A percentile compares a stretch with the other conserved stretches of the same genome.
These are phyloP conservation scores for Aspidiotus destructor DNA, from an alignment of 2,888 invertebrate species.

Conservation along the genomic window DNA sequence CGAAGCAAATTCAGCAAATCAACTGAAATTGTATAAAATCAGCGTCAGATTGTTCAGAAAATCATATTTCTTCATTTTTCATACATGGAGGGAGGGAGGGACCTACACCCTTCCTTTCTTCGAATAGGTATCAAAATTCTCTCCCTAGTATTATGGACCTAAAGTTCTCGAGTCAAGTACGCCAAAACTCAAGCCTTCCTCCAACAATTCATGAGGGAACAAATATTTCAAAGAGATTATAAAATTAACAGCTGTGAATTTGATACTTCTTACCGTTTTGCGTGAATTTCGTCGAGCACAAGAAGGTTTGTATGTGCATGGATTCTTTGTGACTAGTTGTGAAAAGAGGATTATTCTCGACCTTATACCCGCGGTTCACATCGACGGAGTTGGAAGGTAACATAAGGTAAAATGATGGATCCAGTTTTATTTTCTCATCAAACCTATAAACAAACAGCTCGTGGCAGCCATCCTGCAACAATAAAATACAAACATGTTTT, in stretches of 20 bases:
- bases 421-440: slow-evolving; percentile 62
- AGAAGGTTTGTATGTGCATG: slow-evolving; percentile 66
- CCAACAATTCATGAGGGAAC: too few species aligned
- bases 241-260: too few species aligned
- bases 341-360: slow-evolving; percentile 48
- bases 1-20: slow-evolving; percentile 79
- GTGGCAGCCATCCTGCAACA: slow-evolving; percentile 65
- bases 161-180: too few species aligned
- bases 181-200: too few species aligned
- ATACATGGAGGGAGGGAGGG: too few species aligned
- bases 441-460: slow-evolving; percentile 89
- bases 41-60: slow-evolving; percentile 30
- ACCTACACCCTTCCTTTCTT: too few species aligned
- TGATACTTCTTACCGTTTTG: slow-evolving; percentile 61
- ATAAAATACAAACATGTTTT: not conserved
- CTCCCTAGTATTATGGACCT: too few species aligned
- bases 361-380: slow-evolving; percentile 42
- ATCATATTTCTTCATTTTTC: too few species aligned
- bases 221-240: too few species aligned
- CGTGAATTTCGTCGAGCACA: slow-evolving; percentile 93
- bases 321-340: slow-evolving; percentile 74
- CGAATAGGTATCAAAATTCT: too few species aligned
- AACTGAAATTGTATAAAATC: slow-evolving; percentile 51
- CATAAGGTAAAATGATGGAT: slow-evolving; percentile 48
- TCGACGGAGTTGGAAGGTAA: slow-evolving; percentile 46